phyloP scores from a whole-genome alignment of 1,140 invertebrate species.

The Drosophila azteca region DNA sequence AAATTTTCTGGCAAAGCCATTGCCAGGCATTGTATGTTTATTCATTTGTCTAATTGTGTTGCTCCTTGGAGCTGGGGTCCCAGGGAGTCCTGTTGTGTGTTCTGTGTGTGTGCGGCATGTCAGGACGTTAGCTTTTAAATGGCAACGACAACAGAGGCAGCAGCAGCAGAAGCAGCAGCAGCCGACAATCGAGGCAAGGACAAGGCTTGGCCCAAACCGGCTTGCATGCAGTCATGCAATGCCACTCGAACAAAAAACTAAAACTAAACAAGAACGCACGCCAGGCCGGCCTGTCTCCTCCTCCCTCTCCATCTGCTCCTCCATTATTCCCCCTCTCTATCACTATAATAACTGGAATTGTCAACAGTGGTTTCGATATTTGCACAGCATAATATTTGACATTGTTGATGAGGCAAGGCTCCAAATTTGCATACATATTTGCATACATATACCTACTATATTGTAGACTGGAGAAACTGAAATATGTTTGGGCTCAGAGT shows the following conservation, averaged over 20 bases:
- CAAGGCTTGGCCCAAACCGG: constrained; percentile 51
- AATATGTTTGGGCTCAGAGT: background rate
- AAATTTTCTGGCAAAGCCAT: constrained; percentile 24
- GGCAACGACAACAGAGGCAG: constrained; percentile 54
- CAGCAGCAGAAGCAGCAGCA: constrained; percentile 31
- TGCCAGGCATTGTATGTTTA: constrained; percentile 47
- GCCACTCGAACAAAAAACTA: constrained; percentile 58
- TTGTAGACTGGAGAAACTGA: background rate
- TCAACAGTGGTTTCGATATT: constrained; percentile 48
- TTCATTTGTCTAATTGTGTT: constrained; percentile 79
- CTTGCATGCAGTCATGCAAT: constrained; percentile 79
- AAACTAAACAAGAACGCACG: constrained; percentile 64
- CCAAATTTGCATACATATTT: no score
- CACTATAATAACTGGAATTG: constrained; percentile 35
- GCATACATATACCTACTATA: no score
- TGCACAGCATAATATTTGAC: constrained; percentile 33
- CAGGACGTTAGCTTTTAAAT: constrained; percentile 66
- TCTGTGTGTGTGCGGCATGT: constrained; percentile 57
- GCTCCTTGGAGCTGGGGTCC: constrained; percentile 18
- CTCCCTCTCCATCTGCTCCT: background rate
- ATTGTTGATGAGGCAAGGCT: constrained; percentile 1
- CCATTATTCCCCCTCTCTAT: background rate
- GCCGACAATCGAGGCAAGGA: constrained; percentile 47
- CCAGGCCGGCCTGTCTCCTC: constrained; percentile 25
- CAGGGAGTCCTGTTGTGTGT: constrained; percentile 36